Base-by-base conservation (phyloP, 2,888 invertebrate genomes). In the Hipparchia sbordonii region DNA sequence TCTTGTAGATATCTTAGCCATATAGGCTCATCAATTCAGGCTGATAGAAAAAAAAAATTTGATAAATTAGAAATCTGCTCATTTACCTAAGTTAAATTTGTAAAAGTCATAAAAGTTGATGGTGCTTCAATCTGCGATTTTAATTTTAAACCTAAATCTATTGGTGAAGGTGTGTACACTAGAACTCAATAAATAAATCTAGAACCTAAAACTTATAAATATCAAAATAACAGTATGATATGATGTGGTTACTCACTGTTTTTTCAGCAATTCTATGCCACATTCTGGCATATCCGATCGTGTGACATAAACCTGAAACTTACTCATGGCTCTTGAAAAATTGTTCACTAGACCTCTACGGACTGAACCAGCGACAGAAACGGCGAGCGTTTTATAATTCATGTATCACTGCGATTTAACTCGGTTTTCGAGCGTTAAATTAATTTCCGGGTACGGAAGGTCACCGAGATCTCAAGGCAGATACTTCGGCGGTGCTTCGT, bases 291-390 rank as follows among this genome's bases (percentile, higher is more conserved):
- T 94, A 85, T 95, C 95, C 61, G 92, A 87, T 13, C 96, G 93
- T n/a, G 96, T 95, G 65, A 96, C 88, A 73, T 95, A 95, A 71
- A 97, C 95, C 82, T 94, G 94, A 45, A 94, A 94, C 83, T 89
- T 78, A 77, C 89, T 89, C 92, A 92, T 93, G 70, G 84, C 90
- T 80, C 86, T 86, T 9, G 80, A 78, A 62, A 79, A 78, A 65
- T 74, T 76, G 60, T 62, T 76, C 46, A 77, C 67, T 45, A 79
- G 72, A 74, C 78, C 76, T 76, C 76, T 76, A 52, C 79, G 77
- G 70, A 87, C 77, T 83, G 87, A 80, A 76, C 78, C 79, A 76
- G 80, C 76, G 48, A 79, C 74, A 46, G 80, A 39, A 71, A 77
- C 74, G 60, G 77, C 71, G 60, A 83, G 67, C 70, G 83, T 84